Base-by-base conservation (phyloP, 2,113 vertebrate genomes). In the Hemibagrus wyckioides region DNA sequence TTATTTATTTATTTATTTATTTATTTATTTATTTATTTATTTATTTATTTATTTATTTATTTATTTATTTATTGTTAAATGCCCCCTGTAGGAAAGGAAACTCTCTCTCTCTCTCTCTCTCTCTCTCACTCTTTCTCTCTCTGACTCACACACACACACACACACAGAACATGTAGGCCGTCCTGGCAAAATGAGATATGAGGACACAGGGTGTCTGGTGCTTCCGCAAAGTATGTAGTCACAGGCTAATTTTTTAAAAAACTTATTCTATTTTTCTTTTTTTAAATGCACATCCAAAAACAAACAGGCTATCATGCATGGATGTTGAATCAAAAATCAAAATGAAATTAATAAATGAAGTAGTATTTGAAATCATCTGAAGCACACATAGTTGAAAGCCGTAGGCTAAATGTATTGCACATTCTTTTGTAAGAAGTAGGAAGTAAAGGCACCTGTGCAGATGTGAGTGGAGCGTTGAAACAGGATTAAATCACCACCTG, bases 91-190 rank as follows among this genome's bases (percentile, higher is more conserved):
- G 19, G 33, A 48, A 48, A 48, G 9, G 44, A 8, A 48, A 23
- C 69, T 73, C 30, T 73, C 30, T 39, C 69, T 21, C 2, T 50
- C 73, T 80, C n/a, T 56, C 77, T 80, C n/a, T 56, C n/a, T 33
- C 77, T 80, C 48, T 80, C 50, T 56, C 77, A 33, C 50, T 56
- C 77, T 56, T 30, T 25, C 77, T 57, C 77, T 23, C 77, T 28
- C 59, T 28, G 6, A 65, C 25, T 28, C 59, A 61, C 61, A 65
- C 28, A 65, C 11, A 65, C 61, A 65, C 61, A 65, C 28, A 30
- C 61, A 65, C 4, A 11, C 61, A 65, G 13, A 65, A 30, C 28
- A 65, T 65, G 30, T 65, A n/a, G n/a, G 61, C 28, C 61, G 30
- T 65, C 25, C n/a, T 65, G 61, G 28, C 61, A 65, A 28, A 65